phyloP scores from a whole-genome alignment of 2,797 vertebrate genomes.

The Notamacropus eugenii region DNA sequence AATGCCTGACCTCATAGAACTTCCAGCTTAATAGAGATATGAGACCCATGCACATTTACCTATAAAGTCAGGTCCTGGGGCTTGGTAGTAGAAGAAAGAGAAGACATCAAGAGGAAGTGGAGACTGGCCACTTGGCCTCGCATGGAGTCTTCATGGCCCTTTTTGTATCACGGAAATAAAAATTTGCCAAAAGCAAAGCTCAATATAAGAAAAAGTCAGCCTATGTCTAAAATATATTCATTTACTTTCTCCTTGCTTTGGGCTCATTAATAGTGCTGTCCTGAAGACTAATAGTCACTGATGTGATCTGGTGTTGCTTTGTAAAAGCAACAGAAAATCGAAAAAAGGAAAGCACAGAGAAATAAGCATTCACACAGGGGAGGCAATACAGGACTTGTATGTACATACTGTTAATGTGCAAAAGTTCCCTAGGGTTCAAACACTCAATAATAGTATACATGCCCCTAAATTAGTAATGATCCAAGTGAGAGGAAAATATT shows the following conservation, averaged over 20 bases:
- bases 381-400: accelerated
- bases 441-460: accelerated
- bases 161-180: no score
- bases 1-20: no score
- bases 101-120: no score
- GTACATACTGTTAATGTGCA: accelerated
- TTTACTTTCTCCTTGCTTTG: neutral
- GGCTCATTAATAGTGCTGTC: neutral
- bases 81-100: no score
- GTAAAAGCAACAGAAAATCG: neutral
- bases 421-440: neutral
- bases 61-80: no score
- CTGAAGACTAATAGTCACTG: accelerated
- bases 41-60: no score
- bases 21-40: no score
- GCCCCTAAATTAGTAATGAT: neutral
- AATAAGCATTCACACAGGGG: neutral
- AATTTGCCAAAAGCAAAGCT: neutral
- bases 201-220: neutral
- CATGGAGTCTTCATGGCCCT: no score
- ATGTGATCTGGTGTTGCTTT: neutral
- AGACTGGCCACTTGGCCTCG: no score
- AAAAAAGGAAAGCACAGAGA: neutral
- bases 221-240: neutral
- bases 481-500: neutral